A percentile compares a stretch with the other conserved stretches of the same genome.
phyloP scores from a whole-genome alignment of 2,797 vertebrate species.

The Aplochiton taeniatus region DNA sequence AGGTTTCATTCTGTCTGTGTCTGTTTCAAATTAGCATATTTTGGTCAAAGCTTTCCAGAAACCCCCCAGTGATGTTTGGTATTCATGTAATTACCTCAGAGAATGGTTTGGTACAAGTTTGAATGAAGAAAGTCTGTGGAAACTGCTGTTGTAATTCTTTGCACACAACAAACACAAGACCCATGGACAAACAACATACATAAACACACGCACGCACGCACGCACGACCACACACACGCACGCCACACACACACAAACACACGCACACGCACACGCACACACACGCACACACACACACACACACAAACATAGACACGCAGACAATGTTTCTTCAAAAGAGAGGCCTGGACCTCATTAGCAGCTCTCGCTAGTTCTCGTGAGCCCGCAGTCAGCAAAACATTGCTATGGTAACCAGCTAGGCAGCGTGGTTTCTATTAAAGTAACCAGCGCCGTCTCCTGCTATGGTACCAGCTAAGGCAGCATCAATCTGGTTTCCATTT shows the following conservation, averaged over 20 bases:
- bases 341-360: slow-evolving; percentile 33
- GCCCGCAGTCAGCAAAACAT: slow-evolving; percentile 25
- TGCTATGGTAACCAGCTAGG: too few species aligned
- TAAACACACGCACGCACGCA: too few species aligned
- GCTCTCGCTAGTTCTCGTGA: slow-evolving; percentile 43
- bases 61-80: slow-evolving; percentile 32
- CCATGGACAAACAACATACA: too few species aligned
- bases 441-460: slow-evolving; percentile 48
- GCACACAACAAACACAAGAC: too few species aligned
- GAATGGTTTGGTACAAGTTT: slow-evolving; percentile 42
- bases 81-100: slow-evolving; percentile 43
- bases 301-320: background rate
- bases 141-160: slow-evolving; percentile 20
- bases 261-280: background rate
- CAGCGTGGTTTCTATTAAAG: slow-evolving; percentile 26
- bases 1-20: background rate
- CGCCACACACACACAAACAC: background rate
- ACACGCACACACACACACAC: slow-evolving; percentile 24
- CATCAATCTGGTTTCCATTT: slow-evolving; percentile 52
- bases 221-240: slow-evolving; percentile 27
- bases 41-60: slow-evolving; percentile 46
- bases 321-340: background rate
- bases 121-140: slow-evolving; percentile 22
- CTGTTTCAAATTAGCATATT: slow-evolving; percentile 45
- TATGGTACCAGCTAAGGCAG: slow-evolving; percentile 42